A percentile compares a stretch with the other conserved stretches of the same genome.
phyloP scores from a whole-genome alignment of 2,888 invertebrate species.

The Mesochorus sp. region DNA sequence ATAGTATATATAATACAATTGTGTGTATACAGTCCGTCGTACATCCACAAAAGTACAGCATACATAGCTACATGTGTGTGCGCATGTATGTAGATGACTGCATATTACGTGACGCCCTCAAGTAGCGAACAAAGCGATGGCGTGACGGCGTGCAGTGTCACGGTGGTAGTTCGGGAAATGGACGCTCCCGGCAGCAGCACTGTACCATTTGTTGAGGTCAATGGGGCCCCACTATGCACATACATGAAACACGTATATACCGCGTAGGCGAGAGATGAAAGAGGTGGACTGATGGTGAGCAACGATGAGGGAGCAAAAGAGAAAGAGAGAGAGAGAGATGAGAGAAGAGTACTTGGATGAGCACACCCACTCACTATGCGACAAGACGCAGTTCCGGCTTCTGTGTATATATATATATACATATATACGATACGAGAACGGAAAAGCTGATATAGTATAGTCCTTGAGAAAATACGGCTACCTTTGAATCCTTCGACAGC shows the following conservation, averaged over 20 bases:
- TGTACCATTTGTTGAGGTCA: constrained; percentile 61
- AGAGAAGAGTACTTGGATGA: constrained; percentile 39
- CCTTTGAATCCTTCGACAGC: background rate
- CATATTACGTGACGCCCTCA: constrained; percentile 54
- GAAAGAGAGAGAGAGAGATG: no score
- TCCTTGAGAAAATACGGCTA: background rate
- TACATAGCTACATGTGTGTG: constrained; percentile 26
- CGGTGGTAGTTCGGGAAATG: constrained; percentile 62
- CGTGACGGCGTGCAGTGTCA: constrained; percentile 56
- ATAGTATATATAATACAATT: no score
- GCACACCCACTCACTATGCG: constrained; percentile 56
- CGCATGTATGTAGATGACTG: no score
- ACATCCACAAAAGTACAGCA: constrained; percentile 24
- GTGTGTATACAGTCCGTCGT: background rate
- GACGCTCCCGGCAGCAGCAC: constrained; percentile 56
- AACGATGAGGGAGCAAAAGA: no score
- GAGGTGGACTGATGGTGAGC: constrained; percentile 42
- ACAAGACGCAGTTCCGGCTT: constrained; percentile 59
- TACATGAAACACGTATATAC: background rate
- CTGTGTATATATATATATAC: no score
- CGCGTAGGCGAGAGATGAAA: constrained; percentile 9
- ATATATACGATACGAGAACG: constrained; percentile 10
- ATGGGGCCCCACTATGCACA: constrained; percentile 27
- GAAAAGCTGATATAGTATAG: background rate
- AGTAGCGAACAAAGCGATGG: constrained; percentile 61